Base-by-base conservation (phyloP, 1,140 invertebrate species). In the Phymorhynchus buccinoides region DNA sequence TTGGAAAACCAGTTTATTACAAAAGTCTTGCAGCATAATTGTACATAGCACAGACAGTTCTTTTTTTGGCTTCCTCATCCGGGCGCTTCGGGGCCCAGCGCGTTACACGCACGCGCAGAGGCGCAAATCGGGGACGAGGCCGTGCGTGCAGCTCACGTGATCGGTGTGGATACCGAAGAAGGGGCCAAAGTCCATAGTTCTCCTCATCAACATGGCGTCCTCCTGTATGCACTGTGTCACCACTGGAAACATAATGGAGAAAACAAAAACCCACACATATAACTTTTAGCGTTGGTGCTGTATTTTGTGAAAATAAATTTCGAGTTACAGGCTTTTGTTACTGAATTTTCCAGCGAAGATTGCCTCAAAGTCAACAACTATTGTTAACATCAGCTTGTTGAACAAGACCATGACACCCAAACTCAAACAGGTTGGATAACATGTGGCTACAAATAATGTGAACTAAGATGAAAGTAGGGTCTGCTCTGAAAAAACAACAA, bases 91-190 rank as follows among this genome's bases (percentile, higher is more conserved):
- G 0, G 32, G 16, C 0, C 0, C 1, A 7, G 42, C 1, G 41
- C 1, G 35, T 44, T 68, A 83, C 66, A 83, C 62, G 66, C 80
- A 83, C 32, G 80, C 66, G 80, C 80, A 83, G 32, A 30, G 7
- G 2, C 37, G 56, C 16, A 35, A 62, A 37, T 83, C 80, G 0
- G 80, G 80, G 22, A 42, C 39, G 30, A 62, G 52, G 7, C 80
- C 80, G n/a, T 37, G 1, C n/a, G 16, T 1, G 48, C 80, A 83
- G 1, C 41, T 12, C 22, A 83, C 41, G 41, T 66, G 52, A 30
- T 83, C 80, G 3, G 56, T 71, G n/a, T 68, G 80, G 1, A 30
- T 37, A n/a, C 80, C 80, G 80, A 83, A 83, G 62, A 42, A 71
- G n/a, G 35, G 80, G 12, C 80, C 80, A 30, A 83, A 83, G 30